Conservation (phyloP, 2,888 invertebrate genomes). For the Gryllus longicercus region DNA sequence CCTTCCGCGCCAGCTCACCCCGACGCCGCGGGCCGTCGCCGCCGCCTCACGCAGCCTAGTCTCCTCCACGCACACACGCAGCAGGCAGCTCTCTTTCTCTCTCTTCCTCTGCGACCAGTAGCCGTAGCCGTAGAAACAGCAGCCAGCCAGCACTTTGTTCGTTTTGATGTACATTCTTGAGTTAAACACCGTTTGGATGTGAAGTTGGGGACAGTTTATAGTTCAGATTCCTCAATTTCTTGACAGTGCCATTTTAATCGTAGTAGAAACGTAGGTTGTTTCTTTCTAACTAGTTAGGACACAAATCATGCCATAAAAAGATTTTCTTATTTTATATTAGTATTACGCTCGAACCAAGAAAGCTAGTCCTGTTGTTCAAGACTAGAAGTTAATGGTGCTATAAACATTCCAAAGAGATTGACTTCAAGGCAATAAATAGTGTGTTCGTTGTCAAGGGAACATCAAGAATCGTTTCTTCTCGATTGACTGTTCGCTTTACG, state of each 20-base stretch:
- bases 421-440: slow-evolving; percentile 1
- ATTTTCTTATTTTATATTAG: no score
- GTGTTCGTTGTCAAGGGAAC: slow-evolving; percentile 7
- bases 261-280: neutral
- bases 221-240: slow-evolving; percentile 1
- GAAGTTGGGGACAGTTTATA: slow-evolving; percentile 17
- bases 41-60: no score
- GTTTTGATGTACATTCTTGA: neutral
- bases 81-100: no score
- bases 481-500: neutral
- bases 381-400: slow-evolving; percentile 17
- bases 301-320: no score
- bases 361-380: neutral
- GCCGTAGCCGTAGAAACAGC: neutral
- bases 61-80: no score
- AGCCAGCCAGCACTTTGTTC: neutral
- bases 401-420: neutral
- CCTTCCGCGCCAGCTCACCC: no score
- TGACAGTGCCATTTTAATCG: neutral
- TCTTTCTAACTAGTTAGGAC: no score
- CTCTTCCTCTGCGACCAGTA: no score
- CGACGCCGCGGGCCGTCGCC: no score
- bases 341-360: neutral
- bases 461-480: neutral
- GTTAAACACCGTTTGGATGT: neutral